Percentiles rank a stretch among this genome's conserved stretches.
These are phyloP conservation scores for Teleiodes luculella DNA, from an alignment of 2,888 invertebrate species.

Conservation along the genomic window DNA sequence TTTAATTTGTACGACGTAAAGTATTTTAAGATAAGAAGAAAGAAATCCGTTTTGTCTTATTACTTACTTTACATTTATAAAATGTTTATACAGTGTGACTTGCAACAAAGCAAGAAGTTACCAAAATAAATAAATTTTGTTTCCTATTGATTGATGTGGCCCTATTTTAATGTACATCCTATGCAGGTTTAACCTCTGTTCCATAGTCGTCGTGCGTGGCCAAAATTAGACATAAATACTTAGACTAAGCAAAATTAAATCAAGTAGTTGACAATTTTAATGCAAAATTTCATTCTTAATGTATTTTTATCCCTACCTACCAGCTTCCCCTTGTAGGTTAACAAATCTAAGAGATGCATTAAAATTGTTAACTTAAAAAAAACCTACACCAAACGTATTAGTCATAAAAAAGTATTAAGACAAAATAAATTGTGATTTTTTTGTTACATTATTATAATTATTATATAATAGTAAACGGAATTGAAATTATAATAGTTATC, in stretches of 20 bases:
- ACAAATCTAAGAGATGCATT: neutral
- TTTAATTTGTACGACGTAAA: too few relatives aligned
- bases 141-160: neutral
- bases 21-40: too few relatives aligned
- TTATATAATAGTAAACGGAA: constrained; percentile 13
- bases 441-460: constrained; percentile 4
- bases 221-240: constrained; percentile 28
- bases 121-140: neutral
- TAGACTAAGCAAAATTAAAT: constrained; percentile 23
- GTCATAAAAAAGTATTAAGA: neutral
- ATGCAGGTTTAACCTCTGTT: constrained; percentile 18
- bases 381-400: constrained; percentile 5
- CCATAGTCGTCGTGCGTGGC: constrained; percentile 31
- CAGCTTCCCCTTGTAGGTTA: too few relatives aligned
- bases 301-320: neutral
- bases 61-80: too few relatives aligned
- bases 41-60: too few relatives aligned
- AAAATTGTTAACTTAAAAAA: constrained; percentile 7
- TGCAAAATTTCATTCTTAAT: neutral
- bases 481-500: constrained; percentile 18
- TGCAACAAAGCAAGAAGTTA: too few relatives aligned
- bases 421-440: constrained; percentile 10
- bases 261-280: constrained; percentile 5
- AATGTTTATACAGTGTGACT: too few relatives aligned
- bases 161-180: neutral